A percentile compares a stretch with the other conserved stretches of the same genome.
These are phyloP conservation scores for Zophobas morio DNA, from an alignment of 1,140 invertebrate species.

Conservation along the genomic window DNA sequence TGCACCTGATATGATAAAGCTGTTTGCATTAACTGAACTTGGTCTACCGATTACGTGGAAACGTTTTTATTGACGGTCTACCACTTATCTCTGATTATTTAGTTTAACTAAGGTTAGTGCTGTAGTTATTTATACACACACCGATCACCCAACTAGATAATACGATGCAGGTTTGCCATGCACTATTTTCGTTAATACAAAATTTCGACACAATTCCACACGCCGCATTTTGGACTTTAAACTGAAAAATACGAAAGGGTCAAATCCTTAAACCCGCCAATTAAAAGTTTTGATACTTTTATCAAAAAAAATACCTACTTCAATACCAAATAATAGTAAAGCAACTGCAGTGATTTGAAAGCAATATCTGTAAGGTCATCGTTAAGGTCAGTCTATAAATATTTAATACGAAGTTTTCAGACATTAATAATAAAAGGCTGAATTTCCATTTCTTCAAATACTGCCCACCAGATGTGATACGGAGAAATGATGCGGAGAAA, in stretches of 20 bases:
- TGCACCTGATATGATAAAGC: constrained; percentile 29
- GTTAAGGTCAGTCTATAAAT: constrained; percentile 36
- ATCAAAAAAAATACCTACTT: constrained; percentile 33
- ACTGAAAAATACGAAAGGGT: constrained; percentile 3
- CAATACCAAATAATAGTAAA: constrained; percentile 38
- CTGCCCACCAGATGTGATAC: constrained; percentile 8
- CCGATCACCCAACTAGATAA: constrained; percentile 7
- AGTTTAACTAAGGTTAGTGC: constrained; percentile 34
- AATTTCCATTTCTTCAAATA: constrained; percentile 6
- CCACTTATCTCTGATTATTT: constrained; percentile 26
- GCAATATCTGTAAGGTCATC: constrained; percentile 36
- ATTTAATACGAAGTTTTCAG: constrained; percentile 40
- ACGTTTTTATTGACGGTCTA: constrained; percentile 9
- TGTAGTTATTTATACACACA: constrained; percentile 5
- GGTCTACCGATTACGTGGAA: constrained; percentile 11
- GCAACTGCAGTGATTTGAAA: constrained; percentile 37
- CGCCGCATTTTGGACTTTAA: constrained; percentile 23
- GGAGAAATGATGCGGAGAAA: constrained; percentile 28
- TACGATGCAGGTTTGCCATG: too few relatives aligned
- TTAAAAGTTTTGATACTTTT: constrained; percentile 32
- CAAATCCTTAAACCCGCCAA: constrained; percentile 29
- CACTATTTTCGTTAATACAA: neutral
- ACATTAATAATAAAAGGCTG: constrained; percentile 19
- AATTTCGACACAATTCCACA: neutral
- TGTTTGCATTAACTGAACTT: constrained; percentile 21